Percentiles rank a stretch among this genome's conserved stretches.
Conservation (phyloP, 2,797 vertebrate genomes). For the Masticophis lateralis region DNA sequence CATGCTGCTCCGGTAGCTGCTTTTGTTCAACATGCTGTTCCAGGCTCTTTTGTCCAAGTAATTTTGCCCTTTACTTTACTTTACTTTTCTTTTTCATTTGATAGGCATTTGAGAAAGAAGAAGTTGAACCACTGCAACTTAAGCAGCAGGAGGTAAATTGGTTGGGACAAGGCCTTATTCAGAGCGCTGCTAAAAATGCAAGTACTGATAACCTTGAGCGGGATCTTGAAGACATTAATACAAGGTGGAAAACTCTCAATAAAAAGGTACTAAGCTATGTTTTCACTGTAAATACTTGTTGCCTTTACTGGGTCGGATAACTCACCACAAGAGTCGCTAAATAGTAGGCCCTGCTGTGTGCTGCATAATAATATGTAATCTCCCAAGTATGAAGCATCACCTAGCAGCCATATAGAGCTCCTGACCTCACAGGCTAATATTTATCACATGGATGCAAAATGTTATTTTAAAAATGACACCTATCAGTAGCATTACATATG, state of each 20-base stretch:
- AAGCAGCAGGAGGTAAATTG: constrained; percentile 90
- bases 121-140: constrained; percentile 89
- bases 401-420: background rate
- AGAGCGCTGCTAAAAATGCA: constrained; percentile 86
- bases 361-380: background rate
- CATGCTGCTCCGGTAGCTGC: background rate
- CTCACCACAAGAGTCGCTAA: background rate
- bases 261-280: constrained; percentile 84
- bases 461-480: background rate
- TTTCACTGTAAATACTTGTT: background rate
- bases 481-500: background rate
- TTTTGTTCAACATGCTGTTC: constrained; percentile 1
- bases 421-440: background rate
- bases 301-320: background rate
- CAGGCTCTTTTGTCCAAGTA: constrained; percentile 13
- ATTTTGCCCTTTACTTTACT: constrained; percentile 45
- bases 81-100: constrained; percentile 24
- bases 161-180: constrained; percentile 90
- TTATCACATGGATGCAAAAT: background rate
- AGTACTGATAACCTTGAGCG: constrained; percentile 84
- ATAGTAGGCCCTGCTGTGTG: background rate
- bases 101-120: constrained; percentile 93
- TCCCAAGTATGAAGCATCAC: background rate
- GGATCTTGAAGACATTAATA: constrained; percentile 86
- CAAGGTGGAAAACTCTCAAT: constrained; percentile 94